Evolutionary conservation across 2,797 vertebrate genomes (phyloP).

Genomic region (Amazonetta brasiliensis): DNA sequence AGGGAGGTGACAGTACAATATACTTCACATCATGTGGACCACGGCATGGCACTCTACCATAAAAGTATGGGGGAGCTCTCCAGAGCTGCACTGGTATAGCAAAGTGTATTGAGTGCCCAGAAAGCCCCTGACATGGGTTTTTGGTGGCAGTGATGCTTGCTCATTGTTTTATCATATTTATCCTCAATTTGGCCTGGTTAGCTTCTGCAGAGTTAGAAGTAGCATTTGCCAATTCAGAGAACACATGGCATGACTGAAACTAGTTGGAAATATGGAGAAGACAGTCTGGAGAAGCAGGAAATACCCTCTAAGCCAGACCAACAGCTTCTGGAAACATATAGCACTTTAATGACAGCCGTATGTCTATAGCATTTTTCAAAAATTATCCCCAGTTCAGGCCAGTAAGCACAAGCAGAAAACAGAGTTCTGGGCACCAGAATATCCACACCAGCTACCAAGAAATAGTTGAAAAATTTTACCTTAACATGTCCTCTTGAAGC

Average conservation of each 20-base stretch:
- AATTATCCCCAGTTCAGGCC: background rate
- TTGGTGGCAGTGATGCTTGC: background rate
- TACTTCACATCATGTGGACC: accelerated
- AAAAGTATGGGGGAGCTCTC: background rate
- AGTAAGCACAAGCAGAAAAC: background rate
- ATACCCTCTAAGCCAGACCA: background rate
- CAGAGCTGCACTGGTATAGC: background rate
- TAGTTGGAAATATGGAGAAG: background rate
- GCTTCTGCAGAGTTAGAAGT: background rate
- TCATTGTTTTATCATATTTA: background rate
- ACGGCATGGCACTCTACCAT: background rate
- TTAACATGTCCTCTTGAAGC: background rate
- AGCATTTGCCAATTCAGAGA: background rate
- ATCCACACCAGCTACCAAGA: background rate
- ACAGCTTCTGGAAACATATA: background rate
- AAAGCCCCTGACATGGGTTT: background rate
- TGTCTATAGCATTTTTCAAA: background rate
- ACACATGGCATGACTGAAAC: background rate
- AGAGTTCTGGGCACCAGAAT: background rate
- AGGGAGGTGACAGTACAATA: background rate
- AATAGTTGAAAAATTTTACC: conserved; percentile 39
- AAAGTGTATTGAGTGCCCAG: background rate
- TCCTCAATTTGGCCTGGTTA: background rate
- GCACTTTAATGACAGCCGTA: background rate
- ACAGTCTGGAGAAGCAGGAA: background rate